phyloP scores from a whole-genome alignment of 2,888 invertebrate species.

The Dione vanillae region DNA sequence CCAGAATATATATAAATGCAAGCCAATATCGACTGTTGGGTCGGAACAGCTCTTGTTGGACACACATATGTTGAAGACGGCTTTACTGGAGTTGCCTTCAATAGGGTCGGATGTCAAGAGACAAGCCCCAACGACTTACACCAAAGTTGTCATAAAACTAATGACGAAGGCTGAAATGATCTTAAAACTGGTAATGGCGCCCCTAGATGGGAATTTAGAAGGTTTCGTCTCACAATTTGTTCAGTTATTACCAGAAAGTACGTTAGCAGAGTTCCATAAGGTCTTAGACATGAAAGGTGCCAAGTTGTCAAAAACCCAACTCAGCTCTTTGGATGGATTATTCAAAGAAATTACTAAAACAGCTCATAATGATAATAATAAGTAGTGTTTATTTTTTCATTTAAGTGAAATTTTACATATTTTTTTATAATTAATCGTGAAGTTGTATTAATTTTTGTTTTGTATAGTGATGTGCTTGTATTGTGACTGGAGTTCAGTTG shows the following conservation, averaged over 20 bases:
- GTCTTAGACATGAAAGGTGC: slow-evolving; percentile 97
- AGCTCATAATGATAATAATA: slow-evolving; percentile 49
- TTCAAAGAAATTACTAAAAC: slow-evolving; percentile 61
- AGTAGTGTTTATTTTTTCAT: background rate
- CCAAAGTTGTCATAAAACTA: slow-evolving; percentile 92
- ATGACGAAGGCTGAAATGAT: slow-evolving; percentile 99
- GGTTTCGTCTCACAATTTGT: slow-evolving; percentile 95
- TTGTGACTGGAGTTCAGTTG: too few species aligned
- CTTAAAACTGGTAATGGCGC: slow-evolving; percentile 98
- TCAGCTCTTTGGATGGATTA: slow-evolving; percentile 61
- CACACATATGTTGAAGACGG: slow-evolving; percentile 97
- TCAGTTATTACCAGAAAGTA: slow-evolving; percentile 94
- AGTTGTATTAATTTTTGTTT: too few species aligned
- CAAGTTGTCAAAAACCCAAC: slow-evolving; percentile 72
- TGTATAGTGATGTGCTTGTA: too few species aligned
- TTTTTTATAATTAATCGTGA: too few species aligned
- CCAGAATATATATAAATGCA: slow-evolving; percentile 95
- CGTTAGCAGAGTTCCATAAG: slow-evolving; percentile 95
- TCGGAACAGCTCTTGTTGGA: slow-evolving; percentile 97
- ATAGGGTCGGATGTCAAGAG: slow-evolving; percentile 94
- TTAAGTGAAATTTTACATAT: too few species aligned
- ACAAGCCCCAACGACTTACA: slow-evolving; percentile 94
- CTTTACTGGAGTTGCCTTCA: slow-evolving; percentile 96
- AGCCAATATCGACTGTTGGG: slow-evolving; percentile 93
- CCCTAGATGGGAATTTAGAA: slow-evolving; percentile 87